Percentiles rank a stretch among this genome's conserved stretches.
phyloP scores from a whole-genome alignment of 2,113 vertebrate genomes.

The Lynx canadensis region DNA sequence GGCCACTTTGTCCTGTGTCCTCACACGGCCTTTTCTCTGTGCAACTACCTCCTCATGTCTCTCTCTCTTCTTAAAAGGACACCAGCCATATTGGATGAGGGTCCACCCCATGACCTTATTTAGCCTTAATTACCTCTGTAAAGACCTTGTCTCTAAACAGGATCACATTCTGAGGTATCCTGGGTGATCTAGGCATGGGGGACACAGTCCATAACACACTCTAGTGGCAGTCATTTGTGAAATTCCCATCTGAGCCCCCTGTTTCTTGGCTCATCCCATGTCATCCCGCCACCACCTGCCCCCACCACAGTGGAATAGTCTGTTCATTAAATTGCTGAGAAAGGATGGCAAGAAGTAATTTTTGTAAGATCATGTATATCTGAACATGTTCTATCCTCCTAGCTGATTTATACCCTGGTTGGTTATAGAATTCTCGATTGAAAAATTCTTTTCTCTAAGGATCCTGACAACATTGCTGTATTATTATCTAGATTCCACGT shows the following conservation, averaged over 20 bases:
- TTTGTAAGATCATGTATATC: neutral
- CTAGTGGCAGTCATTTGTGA: neutral
- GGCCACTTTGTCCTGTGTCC: neutral
- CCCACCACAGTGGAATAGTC: neutral
- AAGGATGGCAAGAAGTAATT: neutral
- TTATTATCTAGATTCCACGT: neutral
- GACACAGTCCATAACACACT: neutral
- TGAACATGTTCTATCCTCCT: neutral
- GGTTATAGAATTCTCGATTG: neutral
- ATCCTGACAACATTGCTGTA: neutral
- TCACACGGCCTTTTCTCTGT: neutral
- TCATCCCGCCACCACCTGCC: neutral
- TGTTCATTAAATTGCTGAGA: neutral
- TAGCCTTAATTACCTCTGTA: neutral
- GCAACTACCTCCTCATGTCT: neutral
- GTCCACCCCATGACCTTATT: neutral
- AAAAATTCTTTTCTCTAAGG: neutral
- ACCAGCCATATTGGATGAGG: neutral
- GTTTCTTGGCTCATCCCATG: neutral
- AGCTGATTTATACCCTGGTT: neutral
- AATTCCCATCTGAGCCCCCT: neutral
- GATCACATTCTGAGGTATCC: neutral
- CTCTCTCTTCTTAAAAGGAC: neutral
- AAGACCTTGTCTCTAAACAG: neutral
- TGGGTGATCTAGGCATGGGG: neutral